These are phyloP conservation scores for Meteorus sp. DNA, from an alignment of 1,140 invertebrate species.

Conservation along the genomic window DNA sequence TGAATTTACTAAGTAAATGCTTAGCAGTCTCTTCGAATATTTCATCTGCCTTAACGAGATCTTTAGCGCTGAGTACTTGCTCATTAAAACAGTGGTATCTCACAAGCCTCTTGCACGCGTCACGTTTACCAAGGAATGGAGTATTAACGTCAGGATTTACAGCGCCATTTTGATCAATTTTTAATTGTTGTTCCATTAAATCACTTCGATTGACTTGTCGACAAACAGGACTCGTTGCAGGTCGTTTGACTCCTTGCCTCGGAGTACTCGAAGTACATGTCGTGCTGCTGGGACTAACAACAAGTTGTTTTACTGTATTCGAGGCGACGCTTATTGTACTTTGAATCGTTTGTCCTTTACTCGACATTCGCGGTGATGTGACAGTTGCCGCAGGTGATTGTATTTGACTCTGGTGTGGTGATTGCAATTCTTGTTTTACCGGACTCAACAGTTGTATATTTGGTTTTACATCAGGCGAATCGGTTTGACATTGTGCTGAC, in stretches of 20 bases:
- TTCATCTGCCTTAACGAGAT: conserved; percentile 75
- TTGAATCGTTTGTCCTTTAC: conserved; percentile 39
- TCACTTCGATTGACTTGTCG: conserved; percentile 51
- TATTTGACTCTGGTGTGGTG: conserved; percentile 46
- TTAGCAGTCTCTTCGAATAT: conserved; percentile 75
- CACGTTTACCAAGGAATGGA: conserved; percentile 72
- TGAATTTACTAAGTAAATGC: conserved; percentile 74
- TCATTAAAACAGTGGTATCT: conserved; percentile 83
- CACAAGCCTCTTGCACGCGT: conserved; percentile 78
- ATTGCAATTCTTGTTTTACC: conserved; percentile 47
- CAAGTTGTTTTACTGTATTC: conserved; percentile 37
- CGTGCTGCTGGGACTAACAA: conserved; percentile 28
- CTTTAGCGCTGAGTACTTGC: conserved; percentile 66
- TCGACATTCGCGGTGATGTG: conserved; percentile 44
- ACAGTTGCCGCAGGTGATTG: conserved; percentile 45
- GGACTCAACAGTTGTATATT: conserved; percentile 42
- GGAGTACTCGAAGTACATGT: conserved; percentile 32
- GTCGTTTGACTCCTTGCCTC: conserved; percentile 50
- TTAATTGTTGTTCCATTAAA: conserved; percentile 73
- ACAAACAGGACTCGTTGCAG: conserved; percentile 50
- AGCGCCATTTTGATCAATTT: conserved; percentile 77
- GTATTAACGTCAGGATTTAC: conserved; percentile 75
- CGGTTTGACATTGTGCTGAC: conserved; percentile 52
- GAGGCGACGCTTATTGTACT: not conserved
- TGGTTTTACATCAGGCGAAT: conserved; percentile 47